Evolutionary conservation across 2,888 invertebrate genomes (phyloP).

Genomic region (Nebria salina): DNA sequence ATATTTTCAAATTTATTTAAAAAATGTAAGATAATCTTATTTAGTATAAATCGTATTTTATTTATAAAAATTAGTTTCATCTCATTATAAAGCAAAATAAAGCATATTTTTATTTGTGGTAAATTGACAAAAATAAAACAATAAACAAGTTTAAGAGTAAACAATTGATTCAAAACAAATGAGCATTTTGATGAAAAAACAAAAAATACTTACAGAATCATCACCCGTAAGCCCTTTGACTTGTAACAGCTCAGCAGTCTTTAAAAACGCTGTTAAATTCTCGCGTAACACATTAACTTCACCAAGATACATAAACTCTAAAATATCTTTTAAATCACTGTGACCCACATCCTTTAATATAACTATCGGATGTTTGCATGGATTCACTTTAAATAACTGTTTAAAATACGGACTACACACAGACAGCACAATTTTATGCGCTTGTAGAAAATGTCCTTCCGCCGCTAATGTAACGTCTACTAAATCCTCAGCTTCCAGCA

Average conservation of each 20-base stretch:
- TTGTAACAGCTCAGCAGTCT: conserved; percentile 76
- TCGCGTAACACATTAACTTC: conserved; percentile 77
- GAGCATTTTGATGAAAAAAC: neutral
- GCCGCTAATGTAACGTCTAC: conserved; percentile 82
- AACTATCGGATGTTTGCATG: conserved; percentile 78
- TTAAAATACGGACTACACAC: conserved; percentile 84
- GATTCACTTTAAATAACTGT: conserved; percentile 77
- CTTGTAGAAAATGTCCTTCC: conserved; percentile 79
- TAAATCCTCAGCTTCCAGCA: conserved; percentile 76
- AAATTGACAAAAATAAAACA: neutral
- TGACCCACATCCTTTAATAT: conserved; percentile 77
- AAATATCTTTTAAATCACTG: conserved; percentile 73
- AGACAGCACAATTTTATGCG: conserved; percentile 80
- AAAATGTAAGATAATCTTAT: too few relatives aligned
- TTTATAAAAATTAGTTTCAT: too few relatives aligned
- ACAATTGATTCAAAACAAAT: neutral
- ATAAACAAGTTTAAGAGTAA: too few relatives aligned
- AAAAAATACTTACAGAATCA: conserved; percentile 59
- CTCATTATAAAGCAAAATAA: neutral
- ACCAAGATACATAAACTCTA: conserved; percentile 79
- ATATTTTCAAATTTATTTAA: too few relatives aligned
- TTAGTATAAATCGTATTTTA: too few relatives aligned
- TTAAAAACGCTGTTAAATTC: conserved; percentile 74
- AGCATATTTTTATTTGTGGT: neutral
- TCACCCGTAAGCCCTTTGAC: conserved; percentile 74